phyloP scores from a whole-genome alignment of 2,888 invertebrate genomes.

The Lasioglossum vierecki region DNA sequence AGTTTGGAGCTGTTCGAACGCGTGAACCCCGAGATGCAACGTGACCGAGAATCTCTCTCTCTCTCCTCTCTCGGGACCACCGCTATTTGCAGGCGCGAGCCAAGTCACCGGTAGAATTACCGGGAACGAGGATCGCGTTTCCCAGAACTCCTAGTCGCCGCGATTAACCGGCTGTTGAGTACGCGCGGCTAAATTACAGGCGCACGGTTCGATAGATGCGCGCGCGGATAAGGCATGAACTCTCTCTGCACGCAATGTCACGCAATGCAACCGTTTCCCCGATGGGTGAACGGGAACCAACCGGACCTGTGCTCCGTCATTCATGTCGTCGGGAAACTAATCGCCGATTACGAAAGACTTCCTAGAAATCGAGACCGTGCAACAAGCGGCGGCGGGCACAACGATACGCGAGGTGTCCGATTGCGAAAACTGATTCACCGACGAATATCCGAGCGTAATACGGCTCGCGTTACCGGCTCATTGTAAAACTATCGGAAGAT shows the following conservation, averaged over 20 bases:
- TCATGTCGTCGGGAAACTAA: conserved; percentile 32
- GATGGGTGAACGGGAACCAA: neutral
- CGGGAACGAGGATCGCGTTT: neutral
- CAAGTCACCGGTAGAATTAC: conserved; percentile 7
- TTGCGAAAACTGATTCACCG: conserved; percentile 62
- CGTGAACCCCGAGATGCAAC: neutral
- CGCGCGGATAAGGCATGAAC: conserved; percentile 25
- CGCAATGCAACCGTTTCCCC: neutral
- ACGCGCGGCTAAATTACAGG: conserved; percentile 15
- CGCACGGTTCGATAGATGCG: conserved; percentile 18
- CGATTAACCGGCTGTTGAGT: conserved; percentile 12
- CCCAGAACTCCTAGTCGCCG: neutral
- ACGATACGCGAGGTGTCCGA: conserved; percentile 49
- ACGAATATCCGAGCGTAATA: conserved; percentile 44
- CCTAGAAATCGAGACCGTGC: conserved; percentile 62
- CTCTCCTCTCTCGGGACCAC: neutral
- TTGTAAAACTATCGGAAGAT: neutral
- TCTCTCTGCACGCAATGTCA: conserved; percentile 22
- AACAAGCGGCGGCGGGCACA: conserved; percentile 22
- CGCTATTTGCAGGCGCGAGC: neutral
- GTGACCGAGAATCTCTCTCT: neutral
- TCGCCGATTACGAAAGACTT: conserved; percentile 57
- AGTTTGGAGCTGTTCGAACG: neutral
- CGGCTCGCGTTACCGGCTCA: conserved; percentile 18
- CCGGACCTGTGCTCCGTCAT: conserved; percentile 24